phyloP scores from a whole-genome alignment of 1,140 invertebrate genomes.

The Drosophila yakuba region DNA sequence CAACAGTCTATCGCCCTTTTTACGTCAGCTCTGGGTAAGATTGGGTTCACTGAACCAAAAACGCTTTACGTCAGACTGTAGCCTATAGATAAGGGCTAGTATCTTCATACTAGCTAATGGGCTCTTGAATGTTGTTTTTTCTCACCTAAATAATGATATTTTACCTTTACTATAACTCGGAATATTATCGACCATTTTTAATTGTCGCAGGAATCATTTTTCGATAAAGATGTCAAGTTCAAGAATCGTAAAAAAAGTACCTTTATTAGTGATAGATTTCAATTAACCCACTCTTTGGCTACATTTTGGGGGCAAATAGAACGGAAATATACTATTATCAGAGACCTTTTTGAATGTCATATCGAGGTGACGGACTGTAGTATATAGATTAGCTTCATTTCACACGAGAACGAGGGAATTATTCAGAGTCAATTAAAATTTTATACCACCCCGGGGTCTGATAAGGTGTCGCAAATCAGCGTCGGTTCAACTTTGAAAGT shows the following conservation, averaged over 20 bases:
- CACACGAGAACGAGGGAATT: slow-evolving; percentile 3
- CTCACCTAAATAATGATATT: too few relatives aligned
- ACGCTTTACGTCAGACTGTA: too few relatives aligned
- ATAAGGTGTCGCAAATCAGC: slow-evolving; percentile 42
- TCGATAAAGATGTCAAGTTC: too few relatives aligned
- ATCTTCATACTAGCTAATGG: not conserved
- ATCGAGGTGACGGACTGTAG: slow-evolving; percentile 53
- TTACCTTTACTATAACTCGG: too few relatives aligned
- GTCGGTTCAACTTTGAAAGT: slow-evolving; percentile 26
- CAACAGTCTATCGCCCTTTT: not conserved
- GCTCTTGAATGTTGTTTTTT: too few relatives aligned
- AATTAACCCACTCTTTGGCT: not conserved
- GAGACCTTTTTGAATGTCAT: slow-evolving; percentile 57
- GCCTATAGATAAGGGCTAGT: too few relatives aligned
- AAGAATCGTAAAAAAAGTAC: too few relatives aligned
- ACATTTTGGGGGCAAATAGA: slow-evolving; percentile 14
- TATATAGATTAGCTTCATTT: slow-evolving; percentile 34
- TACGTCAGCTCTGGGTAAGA: too few relatives aligned
- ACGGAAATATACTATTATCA: slow-evolving; percentile 23
- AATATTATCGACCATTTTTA: too few relatives aligned
- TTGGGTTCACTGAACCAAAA: too few relatives aligned
- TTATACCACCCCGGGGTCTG: slow-evolving; percentile 36
- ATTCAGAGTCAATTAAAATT: slow-evolving; percentile 49
- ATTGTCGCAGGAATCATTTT: too few relatives aligned
- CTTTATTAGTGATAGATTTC: too few relatives aligned